Evolutionary conservation across 1,140 invertebrate species (phyloP).

Genomic region (Yoshiicerus persimilis): DNA sequence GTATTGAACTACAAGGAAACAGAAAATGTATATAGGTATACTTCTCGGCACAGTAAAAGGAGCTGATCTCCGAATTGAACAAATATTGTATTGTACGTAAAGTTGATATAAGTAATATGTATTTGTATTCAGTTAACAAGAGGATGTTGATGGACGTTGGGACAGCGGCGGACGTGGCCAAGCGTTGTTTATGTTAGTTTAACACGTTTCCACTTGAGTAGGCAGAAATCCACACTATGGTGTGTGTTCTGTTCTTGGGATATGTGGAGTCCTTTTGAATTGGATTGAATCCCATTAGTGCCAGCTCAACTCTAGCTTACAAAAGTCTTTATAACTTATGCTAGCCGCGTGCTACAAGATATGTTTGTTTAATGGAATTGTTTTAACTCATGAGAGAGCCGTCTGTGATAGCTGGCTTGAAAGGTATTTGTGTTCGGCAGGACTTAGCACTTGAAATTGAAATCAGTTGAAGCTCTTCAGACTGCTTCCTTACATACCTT

Average conservation of each 20-base stretch:
- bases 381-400: constrained; percentile 17
- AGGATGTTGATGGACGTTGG: background rate
- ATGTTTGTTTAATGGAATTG: constrained; percentile 15
- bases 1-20: too few relatives aligned
- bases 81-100: background rate
- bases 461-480: background rate
- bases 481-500: background rate
- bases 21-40: too few relatives aligned
- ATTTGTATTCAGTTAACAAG: background rate
- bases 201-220: constrained; percentile 7
- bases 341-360: constrained; percentile 3
- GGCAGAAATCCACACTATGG: background rate
- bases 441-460: constrained; percentile 11
- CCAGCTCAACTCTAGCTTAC: constrained; percentile 11
- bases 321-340: constrained; percentile 23
- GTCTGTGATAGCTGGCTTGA: background rate
- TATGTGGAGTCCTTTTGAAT: constrained; percentile 5
- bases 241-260: background rate
- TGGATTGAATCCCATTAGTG: constrained; percentile 14
- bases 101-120: background rate
- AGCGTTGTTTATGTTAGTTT: constrained; percentile 15
- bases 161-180: background rate
- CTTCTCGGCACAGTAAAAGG: background rate
- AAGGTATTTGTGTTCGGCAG: background rate
- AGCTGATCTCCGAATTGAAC: background rate